These are phyloP conservation scores for Aporophyla nigra DNA, from an alignment of 2,888 invertebrate species.

Conservation along the genomic window DNA sequence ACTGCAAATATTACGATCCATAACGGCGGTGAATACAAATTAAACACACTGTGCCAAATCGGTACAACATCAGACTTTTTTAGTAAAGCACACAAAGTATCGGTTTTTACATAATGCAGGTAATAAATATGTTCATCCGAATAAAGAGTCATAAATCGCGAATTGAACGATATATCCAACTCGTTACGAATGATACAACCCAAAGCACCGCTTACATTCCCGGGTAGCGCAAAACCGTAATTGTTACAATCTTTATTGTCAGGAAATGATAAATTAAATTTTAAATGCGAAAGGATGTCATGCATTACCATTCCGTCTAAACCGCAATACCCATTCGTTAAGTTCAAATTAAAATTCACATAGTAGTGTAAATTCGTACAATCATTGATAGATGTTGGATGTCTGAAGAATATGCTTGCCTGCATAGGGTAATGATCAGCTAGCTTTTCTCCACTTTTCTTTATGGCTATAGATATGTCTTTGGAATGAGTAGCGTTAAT, in stretches of 20 bases:
- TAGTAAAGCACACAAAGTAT: conserved; percentile 74
- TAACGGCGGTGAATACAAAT: conserved; percentile 39
- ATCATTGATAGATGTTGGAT: conserved; percentile 75
- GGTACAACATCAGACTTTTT: conserved; percentile 69
- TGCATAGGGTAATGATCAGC: conserved; percentile 73
- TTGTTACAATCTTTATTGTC: conserved; percentile 52
- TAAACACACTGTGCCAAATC: conserved; percentile 73
- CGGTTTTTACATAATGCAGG: conserved; percentile 69
- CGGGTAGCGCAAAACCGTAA: conserved; percentile 68
- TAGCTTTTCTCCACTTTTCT: conserved; percentile 57
- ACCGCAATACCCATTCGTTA: conserved; percentile 74
- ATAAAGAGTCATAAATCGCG: conserved; percentile 77
- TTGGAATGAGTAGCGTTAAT: conserved; percentile 53
- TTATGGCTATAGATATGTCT: conserved; percentile 47
- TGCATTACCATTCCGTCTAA: conserved; percentile 77
- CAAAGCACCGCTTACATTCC: conserved; percentile 71
- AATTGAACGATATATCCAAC: conserved; percentile 80
- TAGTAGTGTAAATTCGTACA: conserved; percentile 72
- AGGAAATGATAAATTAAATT: conserved; percentile 69
- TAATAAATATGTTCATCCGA: conserved; percentile 65
- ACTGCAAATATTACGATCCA: conserved; percentile 56
- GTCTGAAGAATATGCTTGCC: conserved; percentile 74
- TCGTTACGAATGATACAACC: conserved; percentile 70
- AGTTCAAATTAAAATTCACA: conserved; percentile 58
- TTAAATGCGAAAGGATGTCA: conserved; percentile 72